Conservation (phyloP, 2,113 vertebrate species). For the Varanus komodoensis region DNA sequence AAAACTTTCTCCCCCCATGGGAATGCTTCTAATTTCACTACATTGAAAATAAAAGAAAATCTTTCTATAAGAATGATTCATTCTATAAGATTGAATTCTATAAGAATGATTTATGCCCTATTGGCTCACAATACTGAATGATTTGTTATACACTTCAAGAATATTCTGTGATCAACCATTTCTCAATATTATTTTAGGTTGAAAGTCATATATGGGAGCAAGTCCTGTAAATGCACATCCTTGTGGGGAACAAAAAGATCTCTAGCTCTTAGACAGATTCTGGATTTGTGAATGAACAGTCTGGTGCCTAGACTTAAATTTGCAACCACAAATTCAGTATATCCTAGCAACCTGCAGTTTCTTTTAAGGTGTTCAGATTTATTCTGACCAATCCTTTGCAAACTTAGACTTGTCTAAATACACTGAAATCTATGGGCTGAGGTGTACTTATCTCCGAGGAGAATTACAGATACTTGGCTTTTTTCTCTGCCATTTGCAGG, state of each 20-base stretch:
- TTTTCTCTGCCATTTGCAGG: background rate
- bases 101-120: background rate
- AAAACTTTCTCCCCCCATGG: background rate
- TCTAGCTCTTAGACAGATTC: background rate
- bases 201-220: background rate
- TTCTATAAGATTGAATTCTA: background rate
- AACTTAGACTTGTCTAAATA: background rate
- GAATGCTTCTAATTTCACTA: background rate
- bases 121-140: background rate
- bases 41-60: background rate
- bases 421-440: background rate
- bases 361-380: background rate
- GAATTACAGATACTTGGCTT: background rate
- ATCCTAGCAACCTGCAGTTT: background rate
- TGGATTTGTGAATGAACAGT: background rate
- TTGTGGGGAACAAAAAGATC: background rate
- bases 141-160: background rate
- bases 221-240: background rate
- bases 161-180: background rate
- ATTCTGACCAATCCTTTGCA: background rate
- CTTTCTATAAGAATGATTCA: background rate
- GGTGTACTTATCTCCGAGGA: no score
- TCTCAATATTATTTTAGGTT: background rate
- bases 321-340: background rate
- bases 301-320: background rate